phyloP scores from a whole-genome alignment of 2,797 vertebrate genomes.

The Liasis olivaceus region DNA sequence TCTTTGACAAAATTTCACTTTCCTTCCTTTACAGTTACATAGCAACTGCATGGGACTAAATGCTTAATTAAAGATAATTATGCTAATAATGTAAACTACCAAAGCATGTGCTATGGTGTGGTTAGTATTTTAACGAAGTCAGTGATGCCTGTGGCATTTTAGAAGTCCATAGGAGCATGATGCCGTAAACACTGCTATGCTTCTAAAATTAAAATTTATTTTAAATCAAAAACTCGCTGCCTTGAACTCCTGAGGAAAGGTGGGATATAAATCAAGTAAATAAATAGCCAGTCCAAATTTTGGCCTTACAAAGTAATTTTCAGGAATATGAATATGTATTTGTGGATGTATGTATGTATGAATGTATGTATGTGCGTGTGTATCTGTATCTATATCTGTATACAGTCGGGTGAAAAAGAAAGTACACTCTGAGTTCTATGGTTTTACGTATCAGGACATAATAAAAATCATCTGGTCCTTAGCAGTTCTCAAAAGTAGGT shows the following conservation, averaged over 20 bases:
- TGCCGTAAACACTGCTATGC: background rate
- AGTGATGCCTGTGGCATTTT: background rate
- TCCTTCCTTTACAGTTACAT: background rate
- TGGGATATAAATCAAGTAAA: background rate
- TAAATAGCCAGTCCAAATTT: background rate
- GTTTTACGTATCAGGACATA: too few species aligned
- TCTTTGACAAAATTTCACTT: background rate
- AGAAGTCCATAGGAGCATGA: background rate
- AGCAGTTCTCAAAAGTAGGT: too few species aligned
- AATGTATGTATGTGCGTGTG: background rate
- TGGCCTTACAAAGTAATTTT: background rate
- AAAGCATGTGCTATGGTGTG: background rate
- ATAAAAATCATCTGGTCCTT: too few species aligned
- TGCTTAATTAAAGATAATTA: background rate
- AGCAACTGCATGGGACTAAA: background rate
- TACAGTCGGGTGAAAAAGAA: too few species aligned
- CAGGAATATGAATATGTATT: background rate
- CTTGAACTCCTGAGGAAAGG: background rate
- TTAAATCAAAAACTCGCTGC: background rate
- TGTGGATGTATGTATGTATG: background rate
- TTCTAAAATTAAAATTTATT: background rate
- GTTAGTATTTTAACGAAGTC: background rate
- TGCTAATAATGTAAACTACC: background rate
- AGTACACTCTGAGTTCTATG: too few species aligned
- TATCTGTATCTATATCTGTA: background rate